A percentile compares a stretch with the other conserved stretches of the same genome.
phyloP scores from a whole-genome alignment of 2,113 vertebrate genomes.

The Psilopsiagon aurifrons region DNA sequence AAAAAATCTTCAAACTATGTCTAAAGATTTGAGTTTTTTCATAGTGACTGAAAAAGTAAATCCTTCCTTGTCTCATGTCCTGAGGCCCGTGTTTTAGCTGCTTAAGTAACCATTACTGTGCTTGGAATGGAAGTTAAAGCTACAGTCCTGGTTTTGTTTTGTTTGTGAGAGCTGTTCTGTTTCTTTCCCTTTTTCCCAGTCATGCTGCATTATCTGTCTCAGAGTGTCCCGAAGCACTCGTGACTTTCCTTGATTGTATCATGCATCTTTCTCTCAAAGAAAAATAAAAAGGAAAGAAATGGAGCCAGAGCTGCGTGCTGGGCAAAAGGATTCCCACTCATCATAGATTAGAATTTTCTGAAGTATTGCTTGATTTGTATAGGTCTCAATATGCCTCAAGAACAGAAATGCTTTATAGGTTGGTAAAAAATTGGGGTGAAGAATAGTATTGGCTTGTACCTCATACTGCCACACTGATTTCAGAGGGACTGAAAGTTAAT shows the following conservation, averaged over 20 bases:
- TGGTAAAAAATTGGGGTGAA: neutral
- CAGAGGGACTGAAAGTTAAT: neutral
- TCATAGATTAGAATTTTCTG: neutral
- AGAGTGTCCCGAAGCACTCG: neutral
- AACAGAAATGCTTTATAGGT: neutral
- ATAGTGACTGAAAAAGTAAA: constrained; percentile 11
- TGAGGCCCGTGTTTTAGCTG: neutral
- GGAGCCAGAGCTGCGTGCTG: neutral
- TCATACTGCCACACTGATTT: neutral
- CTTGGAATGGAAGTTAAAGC: neutral
- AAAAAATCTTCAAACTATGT: neutral
- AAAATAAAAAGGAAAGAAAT: neutral
- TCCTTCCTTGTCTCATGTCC: neutral
- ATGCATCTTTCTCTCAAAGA: neutral
- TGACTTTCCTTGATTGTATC: neutral
- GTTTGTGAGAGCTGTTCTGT: neutral
- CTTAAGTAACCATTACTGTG: neutral
- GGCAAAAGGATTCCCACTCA: neutral
- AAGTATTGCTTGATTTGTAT: constrained; percentile 5
- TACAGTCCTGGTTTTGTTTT: neutral
- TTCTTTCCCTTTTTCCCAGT: neutral
- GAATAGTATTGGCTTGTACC: neutral
- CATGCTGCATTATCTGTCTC: neutral
- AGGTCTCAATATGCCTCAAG: neutral
- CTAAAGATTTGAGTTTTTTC: neutral